A percentile compares a stretch with the other conserved stretches of the same genome.
These are phyloP conservation scores for Onychomys leucogaster DNA, from an alignment of 2,797 vertebrate species.

Conservation along the genomic window DNA sequence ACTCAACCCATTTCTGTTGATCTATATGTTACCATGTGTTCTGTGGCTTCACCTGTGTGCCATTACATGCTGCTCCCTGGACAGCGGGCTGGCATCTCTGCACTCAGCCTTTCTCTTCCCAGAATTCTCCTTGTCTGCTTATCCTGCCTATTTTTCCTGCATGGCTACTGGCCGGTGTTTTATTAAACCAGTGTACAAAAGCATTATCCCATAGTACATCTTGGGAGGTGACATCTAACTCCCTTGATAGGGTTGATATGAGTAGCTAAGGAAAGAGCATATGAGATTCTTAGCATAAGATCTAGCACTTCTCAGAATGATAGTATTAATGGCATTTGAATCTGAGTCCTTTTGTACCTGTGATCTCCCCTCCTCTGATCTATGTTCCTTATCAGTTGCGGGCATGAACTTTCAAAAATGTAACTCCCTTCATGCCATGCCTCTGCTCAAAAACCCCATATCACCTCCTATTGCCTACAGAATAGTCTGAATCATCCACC, in stretches of 20 bases:
- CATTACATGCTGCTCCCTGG: too few relatives aligned
- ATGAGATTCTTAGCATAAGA: constrained; percentile 14
- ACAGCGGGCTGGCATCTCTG: too few relatives aligned
- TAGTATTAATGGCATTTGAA: constrained; percentile 52
- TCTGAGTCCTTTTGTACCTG: not conserved
- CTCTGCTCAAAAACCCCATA: not conserved
- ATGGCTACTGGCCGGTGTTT: too few relatives aligned
- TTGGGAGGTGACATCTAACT: not conserved
- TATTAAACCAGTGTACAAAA: too few relatives aligned
- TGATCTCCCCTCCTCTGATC: not conserved
- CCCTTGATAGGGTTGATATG: not conserved
- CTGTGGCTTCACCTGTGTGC: too few relatives aligned
- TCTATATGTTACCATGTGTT: too few relatives aligned
- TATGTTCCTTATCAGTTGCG: not conserved
- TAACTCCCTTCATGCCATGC: not conserved
- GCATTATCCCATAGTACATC: too few relatives aligned
- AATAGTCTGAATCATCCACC: not conserved
- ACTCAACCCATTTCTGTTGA: too few relatives aligned
- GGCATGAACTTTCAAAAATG: constrained; percentile 36
- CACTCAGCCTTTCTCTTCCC: too few relatives aligned
- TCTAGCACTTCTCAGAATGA: not conserved
- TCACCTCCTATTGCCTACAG: not conserved
- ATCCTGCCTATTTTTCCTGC: too few relatives aligned
- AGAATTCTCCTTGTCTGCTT: too few relatives aligned
- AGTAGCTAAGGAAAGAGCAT: not conserved